These are phyloP conservation scores for Catharus minimus DNA, from an alignment of 2,113 vertebrate species.

Conservation along the genomic window DNA sequence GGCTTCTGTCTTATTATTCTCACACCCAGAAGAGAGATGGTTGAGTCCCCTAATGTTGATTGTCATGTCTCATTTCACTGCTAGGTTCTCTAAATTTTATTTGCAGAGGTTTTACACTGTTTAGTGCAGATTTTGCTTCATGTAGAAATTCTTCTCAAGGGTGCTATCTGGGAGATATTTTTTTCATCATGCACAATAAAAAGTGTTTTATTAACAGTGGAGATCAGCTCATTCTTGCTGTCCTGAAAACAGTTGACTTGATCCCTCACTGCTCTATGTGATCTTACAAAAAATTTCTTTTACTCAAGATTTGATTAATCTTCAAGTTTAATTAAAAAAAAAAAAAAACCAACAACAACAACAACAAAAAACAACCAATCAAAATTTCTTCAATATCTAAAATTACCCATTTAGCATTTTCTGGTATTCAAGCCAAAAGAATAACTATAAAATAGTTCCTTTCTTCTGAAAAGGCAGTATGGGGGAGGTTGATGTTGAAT, in stretches of 20 bases:
- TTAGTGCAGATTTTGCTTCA: not conserved
- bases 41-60: not conserved
- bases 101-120: not conserved
- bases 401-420: not conserved
- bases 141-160: not conserved
- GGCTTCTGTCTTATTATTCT: constrained; percentile 42
- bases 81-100: constrained; percentile 20
- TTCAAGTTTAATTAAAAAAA: not conserved
- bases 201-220: not conserved
- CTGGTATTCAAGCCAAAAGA: not conserved
- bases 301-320: not conserved
- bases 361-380: not conserved
- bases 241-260: not conserved
- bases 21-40: not conserved
- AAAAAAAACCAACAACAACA: not conserved
- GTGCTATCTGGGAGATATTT: not conserved
- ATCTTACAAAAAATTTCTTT: not conserved
- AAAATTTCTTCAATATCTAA: not conserved
- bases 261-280: not conserved
- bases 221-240: not conserved
- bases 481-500: not conserved
- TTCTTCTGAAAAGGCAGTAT: not conserved
- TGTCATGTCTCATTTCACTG: not conserved
- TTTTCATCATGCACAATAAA: not conserved
- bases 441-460: not conserved